A percentile compares a stretch with the other conserved stretches of the same genome.
These are phyloP conservation scores for Polypedilum vanderplanki DNA, from an alignment of 1,140 invertebrate species.

Conservation along the genomic window DNA sequence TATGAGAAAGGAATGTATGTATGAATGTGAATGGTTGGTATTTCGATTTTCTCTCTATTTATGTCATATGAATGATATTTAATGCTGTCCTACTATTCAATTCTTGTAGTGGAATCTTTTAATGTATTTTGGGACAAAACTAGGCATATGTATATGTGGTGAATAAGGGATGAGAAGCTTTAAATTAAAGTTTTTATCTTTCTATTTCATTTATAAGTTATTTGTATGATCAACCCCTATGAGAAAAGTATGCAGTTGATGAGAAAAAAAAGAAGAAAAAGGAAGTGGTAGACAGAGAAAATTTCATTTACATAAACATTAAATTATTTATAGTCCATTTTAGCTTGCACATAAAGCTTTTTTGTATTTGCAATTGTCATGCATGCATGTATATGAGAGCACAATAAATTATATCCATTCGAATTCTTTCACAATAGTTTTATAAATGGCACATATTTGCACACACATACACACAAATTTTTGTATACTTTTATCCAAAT, in stretches of 20 bases:
- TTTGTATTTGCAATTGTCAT: neutral
- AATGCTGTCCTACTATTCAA: neutral
- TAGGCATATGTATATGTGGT: too few species aligned
- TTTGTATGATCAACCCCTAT: too few species aligned
- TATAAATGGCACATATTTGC: neutral
- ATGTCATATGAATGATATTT: neutral
- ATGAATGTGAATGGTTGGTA: neutral
- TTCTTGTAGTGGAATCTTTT: too few species aligned
- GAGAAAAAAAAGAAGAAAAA: neutral
- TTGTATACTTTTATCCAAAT: neutral
- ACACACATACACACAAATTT: neutral
- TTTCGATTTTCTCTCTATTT: too few species aligned
- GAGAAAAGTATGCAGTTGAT: neutral
- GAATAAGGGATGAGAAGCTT: too few species aligned
- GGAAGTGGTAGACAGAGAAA: neutral
- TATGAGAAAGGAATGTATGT: neutral
- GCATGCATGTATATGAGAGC: neutral
- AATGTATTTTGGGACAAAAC: too few species aligned
- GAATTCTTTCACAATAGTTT: conserved; percentile 3
- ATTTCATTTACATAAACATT: conserved; percentile 20
- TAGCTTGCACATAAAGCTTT: neutral
- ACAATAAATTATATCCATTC: conserved; percentile 16
- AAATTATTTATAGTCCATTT: conserved; percentile 13
- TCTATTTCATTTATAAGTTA: too few species aligned
- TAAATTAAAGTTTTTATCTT: too few species aligned